phyloP scores from a whole-genome alignment of 2,113 vertebrate genomes.

The Polypterus senegalus region DNA sequence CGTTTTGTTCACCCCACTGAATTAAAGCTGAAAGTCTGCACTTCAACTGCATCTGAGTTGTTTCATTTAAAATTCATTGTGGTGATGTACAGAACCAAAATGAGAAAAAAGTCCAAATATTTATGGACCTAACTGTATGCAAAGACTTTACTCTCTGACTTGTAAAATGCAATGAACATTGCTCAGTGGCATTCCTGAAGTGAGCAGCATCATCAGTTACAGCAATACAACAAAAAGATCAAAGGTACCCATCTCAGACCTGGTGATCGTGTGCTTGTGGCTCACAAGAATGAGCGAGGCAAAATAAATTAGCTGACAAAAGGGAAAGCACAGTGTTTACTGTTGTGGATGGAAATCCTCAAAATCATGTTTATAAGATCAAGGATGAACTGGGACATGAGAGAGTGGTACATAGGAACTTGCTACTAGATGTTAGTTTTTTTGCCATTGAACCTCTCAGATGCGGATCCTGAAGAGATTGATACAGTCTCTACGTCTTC shows the following conservation, averaged over 20 bases:
- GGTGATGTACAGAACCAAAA: too few relatives aligned
- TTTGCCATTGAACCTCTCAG: too few relatives aligned
- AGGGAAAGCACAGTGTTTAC: conserved; percentile 11
- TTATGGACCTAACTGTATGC: background rate
- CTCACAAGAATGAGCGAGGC: conserved; percentile 12
- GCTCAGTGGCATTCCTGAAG: conserved; percentile 10
- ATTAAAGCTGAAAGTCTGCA: too few relatives aligned
- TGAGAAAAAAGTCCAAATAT: too few relatives aligned
- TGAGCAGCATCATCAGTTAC: conserved; percentile 8
- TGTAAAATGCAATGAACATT: conserved; percentile 12
- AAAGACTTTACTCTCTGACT: conserved; percentile 4
- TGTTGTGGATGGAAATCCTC: conserved; percentile 6
- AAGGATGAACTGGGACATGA: conserved; percentile 1
- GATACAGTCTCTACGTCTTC: too few relatives aligned
- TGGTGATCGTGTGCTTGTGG: conserved; percentile 8
- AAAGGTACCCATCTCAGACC: background rate
- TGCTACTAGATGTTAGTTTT: background rate
- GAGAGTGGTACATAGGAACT: conserved; percentile 10
- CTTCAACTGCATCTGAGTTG: too few relatives aligned
- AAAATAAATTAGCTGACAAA: conserved; percentile 17
- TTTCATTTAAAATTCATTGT: too few relatives aligned
- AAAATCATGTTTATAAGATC: conserved; percentile 10
- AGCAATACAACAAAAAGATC: conserved; percentile 10
- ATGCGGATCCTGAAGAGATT: too few relatives aligned
- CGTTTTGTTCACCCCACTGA: too few relatives aligned